A percentile compares a stretch with the other conserved stretches of the same genome.
Conservation (phyloP, 2,797 vertebrate genomes). For the Lutjanus argentimaculatus region DNA sequence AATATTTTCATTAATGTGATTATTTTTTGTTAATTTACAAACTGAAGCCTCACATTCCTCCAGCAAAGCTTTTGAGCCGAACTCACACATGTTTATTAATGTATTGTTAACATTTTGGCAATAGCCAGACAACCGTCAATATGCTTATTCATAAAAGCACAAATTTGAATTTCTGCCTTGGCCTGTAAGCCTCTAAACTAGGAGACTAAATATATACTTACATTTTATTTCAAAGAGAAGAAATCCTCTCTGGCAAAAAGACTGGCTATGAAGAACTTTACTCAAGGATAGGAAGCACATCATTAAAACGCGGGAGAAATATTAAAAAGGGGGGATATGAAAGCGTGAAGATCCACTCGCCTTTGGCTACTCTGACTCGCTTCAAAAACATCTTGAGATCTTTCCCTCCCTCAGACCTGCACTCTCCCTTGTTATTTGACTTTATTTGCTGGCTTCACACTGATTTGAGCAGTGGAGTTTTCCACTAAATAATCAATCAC, state of each 20-base stretch:
- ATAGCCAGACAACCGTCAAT: constrained; percentile 74
- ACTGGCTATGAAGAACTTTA: constrained; percentile 84
- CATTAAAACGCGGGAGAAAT: constrained; percentile 86
- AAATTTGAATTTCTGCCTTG: constrained; percentile 82
- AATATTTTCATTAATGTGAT: constrained; percentile 17
- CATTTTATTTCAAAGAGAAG: constrained; percentile 87
- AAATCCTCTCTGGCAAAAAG: constrained; percentile 82
- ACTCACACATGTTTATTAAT: constrained; percentile 73
- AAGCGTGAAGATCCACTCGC: constrained; percentile 81
- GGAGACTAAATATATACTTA: constrained; percentile 90
- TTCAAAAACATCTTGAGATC: constrained; percentile 85
- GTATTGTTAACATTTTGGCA: constrained; percentile 78
- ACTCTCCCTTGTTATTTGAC: constrained; percentile 84
- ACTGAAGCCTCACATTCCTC: constrained; percentile 41
- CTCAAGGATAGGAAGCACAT: constrained; percentile 88
- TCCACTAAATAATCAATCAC: constrained; percentile 87
- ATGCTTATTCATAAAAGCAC: constrained; percentile 80
- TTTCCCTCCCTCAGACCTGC: constrained; percentile 82
- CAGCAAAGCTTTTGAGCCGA: constrained; percentile 49
- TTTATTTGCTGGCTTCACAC: constrained; percentile 81
- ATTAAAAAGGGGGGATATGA: constrained; percentile 85
- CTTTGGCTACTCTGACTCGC: constrained; percentile 83
- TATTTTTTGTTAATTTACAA: constrained; percentile 54
- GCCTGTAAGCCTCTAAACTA: constrained; percentile 83
- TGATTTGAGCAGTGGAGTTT: constrained; percentile 77